Conservation (phyloP, 2,888 invertebrate species). For the Hyposoter dolosus region DNA sequence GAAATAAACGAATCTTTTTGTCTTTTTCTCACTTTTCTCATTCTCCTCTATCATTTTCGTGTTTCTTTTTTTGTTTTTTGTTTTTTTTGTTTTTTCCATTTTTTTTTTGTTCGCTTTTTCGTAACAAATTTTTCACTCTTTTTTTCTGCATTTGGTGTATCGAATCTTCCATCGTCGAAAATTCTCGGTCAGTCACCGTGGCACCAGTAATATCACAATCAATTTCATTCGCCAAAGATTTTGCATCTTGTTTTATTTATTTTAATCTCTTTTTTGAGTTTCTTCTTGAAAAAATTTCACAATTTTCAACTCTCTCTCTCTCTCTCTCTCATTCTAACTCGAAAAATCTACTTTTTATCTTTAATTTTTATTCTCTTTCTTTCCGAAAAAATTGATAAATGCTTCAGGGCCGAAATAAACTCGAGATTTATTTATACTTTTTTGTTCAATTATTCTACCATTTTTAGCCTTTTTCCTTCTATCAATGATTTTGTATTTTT, state of each 20-base stretch:
- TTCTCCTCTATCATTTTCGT: conserved; percentile 1
- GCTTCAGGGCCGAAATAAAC: conserved; percentile 55
- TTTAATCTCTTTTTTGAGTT: conserved; percentile 12
- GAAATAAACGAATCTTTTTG: conserved; percentile 52
- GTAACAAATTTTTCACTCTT: conserved; percentile 22
- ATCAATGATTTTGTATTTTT: conserved; percentile 24
- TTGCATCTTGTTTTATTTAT: conserved; percentile 23
- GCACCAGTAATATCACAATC: conserved; percentile 72
- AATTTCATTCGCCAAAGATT: conserved; percentile 61
- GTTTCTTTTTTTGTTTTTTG: not conserved
- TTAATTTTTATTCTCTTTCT: conserved; percentile 16
- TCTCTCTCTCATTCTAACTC: conserved; percentile 45
- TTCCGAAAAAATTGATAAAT: conserved; percentile 38
- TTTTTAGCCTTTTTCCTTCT: conserved; percentile 37
- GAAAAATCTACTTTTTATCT: conserved; percentile 53
- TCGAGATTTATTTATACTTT: conserved; percentile 37
- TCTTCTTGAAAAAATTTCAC: conserved; percentile 28
- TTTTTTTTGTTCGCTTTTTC: conserved; percentile 8
- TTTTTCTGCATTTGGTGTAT: conserved; percentile 42
- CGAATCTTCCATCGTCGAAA: conserved; percentile 34
- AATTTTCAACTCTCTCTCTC: conserved; percentile 22
- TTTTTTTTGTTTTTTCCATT: conserved; percentile 4
- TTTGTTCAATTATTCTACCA: conserved; percentile 40
- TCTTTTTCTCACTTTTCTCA: conserved; percentile 21
- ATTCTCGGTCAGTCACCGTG: conserved; percentile 62